Evolutionary conservation across 2,888 invertebrate genomes (phyloP), one percentile per base, ranked within the genome.

Genomic region (Tholera decimalis): DNA sequence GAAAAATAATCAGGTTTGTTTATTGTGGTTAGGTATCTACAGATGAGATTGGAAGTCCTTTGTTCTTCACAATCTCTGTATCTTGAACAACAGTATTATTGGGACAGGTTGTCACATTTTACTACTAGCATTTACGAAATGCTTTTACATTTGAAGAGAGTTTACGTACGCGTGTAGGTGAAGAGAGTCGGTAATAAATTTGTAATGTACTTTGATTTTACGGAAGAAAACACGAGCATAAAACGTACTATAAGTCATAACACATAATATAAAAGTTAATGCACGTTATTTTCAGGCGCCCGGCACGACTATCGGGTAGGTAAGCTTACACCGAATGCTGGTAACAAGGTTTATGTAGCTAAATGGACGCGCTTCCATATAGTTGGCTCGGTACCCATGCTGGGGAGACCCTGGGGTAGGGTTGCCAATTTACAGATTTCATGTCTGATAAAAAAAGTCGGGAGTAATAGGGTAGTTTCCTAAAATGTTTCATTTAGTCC

Each of bases 291-390:
- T 30, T 26, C 20, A 11, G 35, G 35, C 28, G 11, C 43, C 15
- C n/a, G 33, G n/a, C 5, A 13, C 6, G n/a, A n/a, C 41, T 59
- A 41, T 22, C 3, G 18, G 30, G 26, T 51, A 50, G 35, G 47
- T 41, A 53, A 68, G 43, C 26, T 41, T 33, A 26, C 39, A 30
- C 33, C 22, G 9, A 68, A 58, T 35, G 15, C 33, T 55, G 13
- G 55, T 33, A 68, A 43, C 37, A 53, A 62, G 74, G 55, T 74
- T 56, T 44, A 56, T 47, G 41, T 33, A 37, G 11, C 26, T 44
- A 61, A 56, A 69, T 56, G 58, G 37, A 47, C 18, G 22, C 20
- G 3, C 22, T 26, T 50, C 35, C 11, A 39, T 55, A 33, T 68
- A 62, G 46, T 62, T 62, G 69, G 43, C 55, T 58, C 58, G 20